These are phyloP conservation scores for Drosophila elegans DNA, from an alignment of 1,140 invertebrate species.

Conservation along the genomic window DNA sequence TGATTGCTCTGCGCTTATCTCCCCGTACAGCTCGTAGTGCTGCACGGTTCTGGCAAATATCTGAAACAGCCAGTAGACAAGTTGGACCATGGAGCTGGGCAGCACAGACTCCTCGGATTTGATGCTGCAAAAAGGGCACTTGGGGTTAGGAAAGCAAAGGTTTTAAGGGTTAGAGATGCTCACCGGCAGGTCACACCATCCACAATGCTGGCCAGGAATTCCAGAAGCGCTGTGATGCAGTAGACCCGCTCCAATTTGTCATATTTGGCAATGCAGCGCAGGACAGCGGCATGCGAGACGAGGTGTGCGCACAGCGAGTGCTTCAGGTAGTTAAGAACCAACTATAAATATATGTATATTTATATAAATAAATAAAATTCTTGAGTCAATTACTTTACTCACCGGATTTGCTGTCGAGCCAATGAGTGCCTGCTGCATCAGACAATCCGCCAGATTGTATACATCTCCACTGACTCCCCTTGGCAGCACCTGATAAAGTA, in stretches of 20 bases:
- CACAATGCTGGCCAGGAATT: constrained; percentile 93
- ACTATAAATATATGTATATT: constrained; percentile 78
- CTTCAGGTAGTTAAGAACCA: constrained; percentile 96
- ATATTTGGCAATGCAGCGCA: constrained; percentile 95
- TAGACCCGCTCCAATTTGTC: constrained; percentile 95
- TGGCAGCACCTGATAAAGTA: constrained; percentile 88
- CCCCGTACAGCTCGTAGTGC: constrained; percentile 85
- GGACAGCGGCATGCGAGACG: constrained; percentile 94
- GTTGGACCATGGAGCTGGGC: constrained; percentile 90
- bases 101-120: constrained; percentile 93
- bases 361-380: neutral
- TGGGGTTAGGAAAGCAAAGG: neutral
- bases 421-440: constrained; percentile 96
- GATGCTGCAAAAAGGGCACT: constrained; percentile 86
- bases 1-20: constrained; percentile 86
- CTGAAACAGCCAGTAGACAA: constrained; percentile 93
- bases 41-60: constrained; percentile 89
- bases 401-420: constrained; percentile 93
- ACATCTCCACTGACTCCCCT: constrained; percentile 95
- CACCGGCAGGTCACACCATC: constrained; percentile 87
- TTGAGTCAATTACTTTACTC: neutral
- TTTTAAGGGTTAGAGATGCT: neutral
- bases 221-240: constrained; percentile 93
- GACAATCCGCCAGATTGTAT: constrained; percentile 96
- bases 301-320: constrained; percentile 95